These are phyloP conservation scores for Machaerirhynchus nigripectus DNA, from an alignment of 2,113 vertebrate genomes.

Conservation along the genomic window DNA sequence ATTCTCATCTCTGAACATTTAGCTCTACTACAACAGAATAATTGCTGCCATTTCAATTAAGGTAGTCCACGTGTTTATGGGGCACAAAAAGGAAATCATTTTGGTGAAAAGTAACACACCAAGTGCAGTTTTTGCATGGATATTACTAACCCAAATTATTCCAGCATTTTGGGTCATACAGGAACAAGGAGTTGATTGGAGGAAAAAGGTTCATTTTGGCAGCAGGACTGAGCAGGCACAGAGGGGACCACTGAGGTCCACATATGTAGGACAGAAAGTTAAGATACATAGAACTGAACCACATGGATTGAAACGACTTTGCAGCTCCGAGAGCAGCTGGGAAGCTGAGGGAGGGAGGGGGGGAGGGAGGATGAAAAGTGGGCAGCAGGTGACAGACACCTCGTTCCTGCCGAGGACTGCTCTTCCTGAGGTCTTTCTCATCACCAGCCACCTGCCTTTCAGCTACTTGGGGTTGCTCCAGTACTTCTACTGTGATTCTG, in stretches of 20 bases:
- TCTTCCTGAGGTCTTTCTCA: background rate
- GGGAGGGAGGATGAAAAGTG: rapidly evolving
- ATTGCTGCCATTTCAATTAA: background rate
- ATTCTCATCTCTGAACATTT: background rate
- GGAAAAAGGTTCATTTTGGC: background rate
- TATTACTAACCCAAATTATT: background rate
- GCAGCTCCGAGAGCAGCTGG: background rate
- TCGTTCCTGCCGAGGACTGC: rapidly evolving
- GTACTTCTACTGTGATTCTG: background rate
- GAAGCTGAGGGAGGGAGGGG: background rate
- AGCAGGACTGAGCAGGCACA: background rate
- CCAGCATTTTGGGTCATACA: background rate
- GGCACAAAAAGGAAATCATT: background rate
- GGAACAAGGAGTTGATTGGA: background rate
- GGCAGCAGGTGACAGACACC: background rate
- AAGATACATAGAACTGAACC: background rate
- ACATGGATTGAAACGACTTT: background rate
- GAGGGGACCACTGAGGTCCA: background rate
- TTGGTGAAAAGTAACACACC: background rate
- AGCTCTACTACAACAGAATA: background rate
- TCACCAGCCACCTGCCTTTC: background rate
- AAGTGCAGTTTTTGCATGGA: background rate
- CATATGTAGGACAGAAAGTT: background rate
- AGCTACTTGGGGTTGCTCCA: background rate
- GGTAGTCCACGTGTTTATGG: background rate